Evolutionary conservation across 2,888 invertebrate genomes (phyloP), one percentile per base, ranked within the genome.

Genomic region (Agrilus mali): DNA sequence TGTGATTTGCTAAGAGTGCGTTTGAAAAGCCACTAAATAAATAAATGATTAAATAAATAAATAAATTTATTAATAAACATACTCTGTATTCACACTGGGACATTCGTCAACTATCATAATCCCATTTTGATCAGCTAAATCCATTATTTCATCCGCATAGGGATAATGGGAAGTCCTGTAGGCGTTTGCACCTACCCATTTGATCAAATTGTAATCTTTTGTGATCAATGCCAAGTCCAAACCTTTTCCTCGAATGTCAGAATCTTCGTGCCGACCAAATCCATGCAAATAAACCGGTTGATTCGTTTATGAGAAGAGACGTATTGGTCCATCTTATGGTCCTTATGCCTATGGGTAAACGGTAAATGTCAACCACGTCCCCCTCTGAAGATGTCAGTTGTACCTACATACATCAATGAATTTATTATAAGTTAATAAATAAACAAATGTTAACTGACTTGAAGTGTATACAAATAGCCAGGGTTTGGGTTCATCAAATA

Each of bases 131-230:
- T 97, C 96, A 1, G 94, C 93, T 60, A 92, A 75, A 60, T 94
- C 88, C 77, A 96, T 87, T 40, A 95, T 86, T 67, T 96, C 95
- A 56, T 97, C 96, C 1, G 95, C 92, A 65, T 97, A 97, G 0
- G 97, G 97, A 66, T 97, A 97, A 66, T 97, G 97, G 0, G 96
- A 95, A 0, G 97, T 97, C 20, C 96, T 77, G 69, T 92, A 95
- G 0, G 86, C 80, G 67, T 96, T 97, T 1, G 88, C 95, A 1
- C 95, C 94, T 42, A 94, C 73, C 97, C 97, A 98, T 62, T 86
- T 82, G 38, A 98, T 75, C 45, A 97, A 71, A 62, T 94, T 92
- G 63, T 95, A 86, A 65, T 98, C 97, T 56, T 90, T 86, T 3
- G 88, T 80, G 60, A 92, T 79, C 5, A 92, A 69, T 0, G 89